Conservation (phyloP, 2,113 vertebrate genomes). For the Accipiter cooperii region DNA sequence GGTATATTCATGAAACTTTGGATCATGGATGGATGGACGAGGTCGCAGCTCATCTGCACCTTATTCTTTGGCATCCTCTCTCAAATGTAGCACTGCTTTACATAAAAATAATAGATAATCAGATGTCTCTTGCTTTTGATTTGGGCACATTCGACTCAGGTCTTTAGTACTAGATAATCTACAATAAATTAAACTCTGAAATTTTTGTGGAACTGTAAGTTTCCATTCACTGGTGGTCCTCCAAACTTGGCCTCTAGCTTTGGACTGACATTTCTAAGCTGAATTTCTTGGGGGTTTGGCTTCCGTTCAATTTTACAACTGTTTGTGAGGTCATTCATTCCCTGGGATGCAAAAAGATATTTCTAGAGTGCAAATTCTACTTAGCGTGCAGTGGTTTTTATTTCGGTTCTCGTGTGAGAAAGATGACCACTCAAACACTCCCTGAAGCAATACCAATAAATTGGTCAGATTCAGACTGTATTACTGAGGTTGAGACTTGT, state of each 20-base stretch:
- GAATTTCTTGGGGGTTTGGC: neutral
- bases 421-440: neutral
- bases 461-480: neutral
- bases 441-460: neutral
- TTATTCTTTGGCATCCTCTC: neutral
- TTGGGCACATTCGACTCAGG: neutral
- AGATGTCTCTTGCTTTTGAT: neutral
- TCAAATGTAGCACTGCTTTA: neutral
- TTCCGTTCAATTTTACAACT: neutral
- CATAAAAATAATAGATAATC: neutral
- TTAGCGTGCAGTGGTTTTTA: neutral
- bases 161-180: neutral
- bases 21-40: neutral
- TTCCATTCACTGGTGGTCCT: neutral
- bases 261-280: neutral
- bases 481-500: neutral
- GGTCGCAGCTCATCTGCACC: neutral
- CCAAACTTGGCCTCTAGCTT: neutral
- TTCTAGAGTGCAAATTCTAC: neutral
- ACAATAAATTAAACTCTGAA: neutral
- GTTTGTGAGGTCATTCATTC: neutral
- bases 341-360: neutral
- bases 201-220: neutral
- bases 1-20: neutral
- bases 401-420: neutral